Evolutionary conservation across 2,797 vertebrate species (phyloP).

Genomic region (Lacerta agilis): DNA sequence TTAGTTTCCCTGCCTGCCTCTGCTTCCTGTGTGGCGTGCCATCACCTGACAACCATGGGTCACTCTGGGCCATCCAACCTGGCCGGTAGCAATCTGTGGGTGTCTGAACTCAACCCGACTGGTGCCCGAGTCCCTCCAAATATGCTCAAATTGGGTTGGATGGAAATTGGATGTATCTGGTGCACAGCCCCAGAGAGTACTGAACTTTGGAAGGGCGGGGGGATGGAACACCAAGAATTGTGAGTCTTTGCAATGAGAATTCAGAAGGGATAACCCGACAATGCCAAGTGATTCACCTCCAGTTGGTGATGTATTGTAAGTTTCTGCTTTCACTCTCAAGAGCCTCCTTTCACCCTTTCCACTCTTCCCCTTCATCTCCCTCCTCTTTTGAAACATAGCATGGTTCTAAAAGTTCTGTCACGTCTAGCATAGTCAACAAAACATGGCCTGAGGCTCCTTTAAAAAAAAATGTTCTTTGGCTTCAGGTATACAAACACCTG

Average conservation of each 20-base stretch:
- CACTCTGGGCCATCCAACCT: too few relatives aligned
- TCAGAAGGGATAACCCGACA: neutral
- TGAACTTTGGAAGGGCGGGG: slow-evolving; percentile 25
- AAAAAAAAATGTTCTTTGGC: neutral
- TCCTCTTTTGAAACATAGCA: neutral
- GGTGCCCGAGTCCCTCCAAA: too few relatives aligned
- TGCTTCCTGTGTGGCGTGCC: too few relatives aligned
- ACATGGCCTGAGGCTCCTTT: neutral
- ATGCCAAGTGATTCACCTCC: neutral
- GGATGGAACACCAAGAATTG: too few relatives aligned
- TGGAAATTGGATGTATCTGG: too few relatives aligned
- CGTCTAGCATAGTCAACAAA: neutral
- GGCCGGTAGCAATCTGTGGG: too few relatives aligned
- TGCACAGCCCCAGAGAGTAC: neutral
- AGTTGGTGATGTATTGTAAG: too few relatives aligned
- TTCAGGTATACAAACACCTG: neutral
- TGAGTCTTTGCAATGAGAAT: neutral
- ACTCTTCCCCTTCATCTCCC: neutral
- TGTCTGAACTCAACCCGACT: too few relatives aligned
- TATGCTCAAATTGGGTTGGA: too few relatives aligned
- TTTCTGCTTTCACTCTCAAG: neutral
- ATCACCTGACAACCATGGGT: too few relatives aligned
- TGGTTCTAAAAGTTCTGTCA: neutral
- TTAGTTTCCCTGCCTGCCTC: too few relatives aligned
- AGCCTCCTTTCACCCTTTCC: neutral